A percentile compares a stretch with the other conserved stretches of the same genome.
phyloP scores from a whole-genome alignment of 2,113 vertebrate genomes.

The Agapornis roseicollis region DNA sequence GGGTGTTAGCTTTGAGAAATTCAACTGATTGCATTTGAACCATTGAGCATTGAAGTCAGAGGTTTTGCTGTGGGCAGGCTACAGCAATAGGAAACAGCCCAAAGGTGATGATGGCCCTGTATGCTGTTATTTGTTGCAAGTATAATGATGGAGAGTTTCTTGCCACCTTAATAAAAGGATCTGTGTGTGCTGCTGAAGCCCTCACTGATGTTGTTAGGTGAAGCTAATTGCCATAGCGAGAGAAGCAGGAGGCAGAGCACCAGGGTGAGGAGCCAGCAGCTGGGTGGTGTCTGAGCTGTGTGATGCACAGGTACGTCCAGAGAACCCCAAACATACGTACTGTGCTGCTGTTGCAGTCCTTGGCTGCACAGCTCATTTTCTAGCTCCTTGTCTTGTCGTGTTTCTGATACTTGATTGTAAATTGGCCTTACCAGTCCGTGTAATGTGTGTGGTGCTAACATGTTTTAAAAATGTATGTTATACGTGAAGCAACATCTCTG shows the following conservation, averaged over 20 bases:
- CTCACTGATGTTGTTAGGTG: rapidly evolving
- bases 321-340: not conserved
- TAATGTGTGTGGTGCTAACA: not conserved
- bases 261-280: not conserved
- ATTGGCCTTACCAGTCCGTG: not conserved
- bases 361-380: not conserved
- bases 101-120: not conserved
- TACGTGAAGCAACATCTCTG: too few relatives aligned
- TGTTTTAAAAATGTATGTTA: not conserved
- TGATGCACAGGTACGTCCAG: not conserved
- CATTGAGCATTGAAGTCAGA: not conserved
- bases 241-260: not conserved
- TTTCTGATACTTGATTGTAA: not conserved
- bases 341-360: not conserved
- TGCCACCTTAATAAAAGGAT: not conserved
- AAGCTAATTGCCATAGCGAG: not conserved
- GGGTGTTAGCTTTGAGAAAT: not conserved
- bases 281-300: not conserved
- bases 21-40: not conserved
- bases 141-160: not conserved
- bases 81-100: not conserved
- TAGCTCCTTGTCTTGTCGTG: not conserved
- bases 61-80: not conserved
- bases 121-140: not conserved
- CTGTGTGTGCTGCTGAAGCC: not conserved